Evolutionary conservation across 2,113 vertebrate species (phyloP).

Genomic region (Cyphomyrus discorhynchus): DNA sequence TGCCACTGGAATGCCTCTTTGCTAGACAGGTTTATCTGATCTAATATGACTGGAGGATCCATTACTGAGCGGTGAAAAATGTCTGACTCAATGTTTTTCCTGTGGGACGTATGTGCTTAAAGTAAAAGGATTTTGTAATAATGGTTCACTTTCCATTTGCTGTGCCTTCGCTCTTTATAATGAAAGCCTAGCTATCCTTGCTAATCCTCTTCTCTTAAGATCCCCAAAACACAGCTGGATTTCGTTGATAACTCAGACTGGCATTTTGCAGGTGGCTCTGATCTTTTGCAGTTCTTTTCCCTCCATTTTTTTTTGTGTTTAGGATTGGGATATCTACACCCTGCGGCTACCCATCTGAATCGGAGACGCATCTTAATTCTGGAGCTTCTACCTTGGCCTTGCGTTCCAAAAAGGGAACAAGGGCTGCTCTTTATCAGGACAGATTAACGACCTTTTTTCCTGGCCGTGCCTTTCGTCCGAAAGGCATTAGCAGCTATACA

Average conservation of each 20-base stretch:
- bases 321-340: constrained; percentile 39
- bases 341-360: constrained; percentile 43
- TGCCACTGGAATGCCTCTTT: constrained; percentile 7
- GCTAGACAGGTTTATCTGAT: constrained; percentile 19
- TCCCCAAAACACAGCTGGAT: constrained; percentile 36
- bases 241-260: constrained; percentile 35
- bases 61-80: constrained; percentile 19
- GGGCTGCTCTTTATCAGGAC: constrained; percentile 50
- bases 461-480: constrained; percentile 39
- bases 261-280: constrained; percentile 40
- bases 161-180: constrained; percentile 22
- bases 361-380: constrained; percentile 50
- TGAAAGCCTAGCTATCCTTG: constrained; percentile 38
- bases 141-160: constrained; percentile 21
- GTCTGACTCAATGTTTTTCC: constrained; percentile 20
- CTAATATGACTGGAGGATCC: constrained; percentile 20
- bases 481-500: constrained; percentile 58
- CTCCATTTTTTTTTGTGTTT: constrained; percentile 22
- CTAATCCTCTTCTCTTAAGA: constrained; percentile 25
- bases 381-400: constrained; percentile 45
- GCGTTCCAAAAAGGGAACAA: constrained; percentile 51
- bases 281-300: constrained; percentile 40
- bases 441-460: constrained; percentile 47
- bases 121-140: constrained; percentile 21
- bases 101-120: constrained; percentile 23